Evolutionary conservation across 2,113 vertebrate species (phyloP), one percentile per base, ranked within the genome.

Genomic region (Peromyscus maniculatus): DNA sequence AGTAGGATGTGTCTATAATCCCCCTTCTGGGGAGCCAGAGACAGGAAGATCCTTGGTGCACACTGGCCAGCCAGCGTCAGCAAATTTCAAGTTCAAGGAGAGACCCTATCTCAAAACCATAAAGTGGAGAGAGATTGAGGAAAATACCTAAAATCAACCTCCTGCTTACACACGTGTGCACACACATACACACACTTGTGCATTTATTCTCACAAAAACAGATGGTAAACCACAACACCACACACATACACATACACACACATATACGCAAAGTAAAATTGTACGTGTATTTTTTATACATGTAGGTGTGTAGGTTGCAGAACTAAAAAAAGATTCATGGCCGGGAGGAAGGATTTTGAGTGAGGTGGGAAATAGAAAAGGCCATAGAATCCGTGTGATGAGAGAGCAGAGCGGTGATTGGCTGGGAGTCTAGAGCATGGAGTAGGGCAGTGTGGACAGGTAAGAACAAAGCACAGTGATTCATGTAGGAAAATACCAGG

Each of bases 301-400:
- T 69, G 49, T 52, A 4, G 55, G 16, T 55, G 67, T 55, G 67
- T 55, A 33, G 46, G 46, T n/a, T 26, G 7, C 21, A 36, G 13
- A 87, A 15, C 33, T 71, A 36, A 55, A 55, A 26, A 10, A 31
- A 22, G 21, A 2, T 55, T 55, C 49, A 1, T 55, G 49, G 22
- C 31, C 7, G 49, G 21, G 46, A 24, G 33, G 87, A 72, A 55
- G 33, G 12, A 55, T 71, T 52, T n/a, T 71, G 21, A 88, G 49
- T 8, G 21, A 15, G 67, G 11, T 39, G 87, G 46, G 43, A 88
- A n/a, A n/a, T 4, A 72, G 87, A 88, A 49, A 88, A 52, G 21
- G 31, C 12, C 1, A 12, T 4, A n/a, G 67, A 55, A n/a, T 55
- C 2, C 0, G 10, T 71, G 31, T 36, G 46, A 16, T 1, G 2